Evolutionary conservation across 2,888 invertebrate species (phyloP), one percentile per base, ranked within the genome.

Genomic region (Melanostoma scalare): DNA sequence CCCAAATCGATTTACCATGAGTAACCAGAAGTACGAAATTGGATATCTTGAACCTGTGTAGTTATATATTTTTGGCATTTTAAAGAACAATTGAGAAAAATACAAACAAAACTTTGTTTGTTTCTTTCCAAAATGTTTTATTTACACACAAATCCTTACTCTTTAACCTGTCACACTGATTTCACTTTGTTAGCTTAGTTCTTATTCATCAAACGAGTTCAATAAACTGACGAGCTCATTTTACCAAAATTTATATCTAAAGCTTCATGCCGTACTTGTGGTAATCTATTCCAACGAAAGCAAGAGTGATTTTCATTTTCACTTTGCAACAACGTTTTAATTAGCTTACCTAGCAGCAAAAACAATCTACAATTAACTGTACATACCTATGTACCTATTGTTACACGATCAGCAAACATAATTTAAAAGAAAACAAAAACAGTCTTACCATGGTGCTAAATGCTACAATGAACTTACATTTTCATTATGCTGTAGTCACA

Each of bases 231-330:
- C 65, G 36, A 48, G 33, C 68, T 40, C 61, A 61, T 68, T 79
- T 74, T 68, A 74, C 38, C 35, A 55, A 69, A 78, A 78, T 38
- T 40, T 4, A 42, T 48, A 36, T 67, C 56, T 40, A 31, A 50
- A 67, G 6, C 58, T 10, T 31, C 33, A n/a, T 44, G 20, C 20
- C 20, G 0, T 20, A 20, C 20, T 20, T 20, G 20, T n/a, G n/a
- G 60, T 53, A 56, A 60, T 56, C 40, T 10, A 69, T 42, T 10
- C 67, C 33, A 58, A 76, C 42, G 76, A 72, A 76, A 75, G 71
- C 76, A 81, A 76, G 76, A 81, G 80, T 76, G 80, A 76, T 71
- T 76, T 80, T 81, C 67, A 20, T 20, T 76, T 80, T 81, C 67
- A 76, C 65, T 53, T 9, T 56, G 40, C 50, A 10, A 30, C 53